Evolutionary conservation across 1,140 invertebrate species (phyloP).

Genomic region (Solen grandis): DNA sequence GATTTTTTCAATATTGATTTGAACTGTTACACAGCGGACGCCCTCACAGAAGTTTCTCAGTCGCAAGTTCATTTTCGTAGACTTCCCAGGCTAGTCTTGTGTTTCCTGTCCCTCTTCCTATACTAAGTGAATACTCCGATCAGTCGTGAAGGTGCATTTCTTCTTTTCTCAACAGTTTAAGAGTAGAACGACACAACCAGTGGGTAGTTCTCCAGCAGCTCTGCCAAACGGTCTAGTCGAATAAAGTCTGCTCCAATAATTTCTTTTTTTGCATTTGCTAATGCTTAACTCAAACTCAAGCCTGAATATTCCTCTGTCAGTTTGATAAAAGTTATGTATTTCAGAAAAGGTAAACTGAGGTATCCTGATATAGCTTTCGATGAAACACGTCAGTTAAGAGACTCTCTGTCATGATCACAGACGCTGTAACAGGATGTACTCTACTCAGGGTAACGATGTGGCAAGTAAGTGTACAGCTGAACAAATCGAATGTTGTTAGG

Average conservation of each 20-base stretch:
- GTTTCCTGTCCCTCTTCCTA: neutral
- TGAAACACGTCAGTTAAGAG: neutral
- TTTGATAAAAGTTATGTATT: conserved; percentile 1
- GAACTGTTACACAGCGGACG: neutral
- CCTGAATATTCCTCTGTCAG: neutral
- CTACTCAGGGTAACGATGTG: neutral
- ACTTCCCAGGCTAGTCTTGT: neutral
- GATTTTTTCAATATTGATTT: neutral
- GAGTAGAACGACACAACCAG: conserved; percentile 1
- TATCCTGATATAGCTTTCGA: neutral
- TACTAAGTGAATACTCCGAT: neutral
- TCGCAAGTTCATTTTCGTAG: conserved; percentile 2
- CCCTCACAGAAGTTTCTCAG: conserved; percentile 2
- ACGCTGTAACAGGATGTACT: conserved; percentile 6
- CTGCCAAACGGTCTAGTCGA: neutral
- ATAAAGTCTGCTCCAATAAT: neutral
- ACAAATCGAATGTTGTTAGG: conserved; percentile 4
- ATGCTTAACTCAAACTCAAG: neutral
- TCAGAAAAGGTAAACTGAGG: neutral
- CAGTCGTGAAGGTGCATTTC: neutral
- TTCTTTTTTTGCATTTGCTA: neutral
- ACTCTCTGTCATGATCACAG: neutral
- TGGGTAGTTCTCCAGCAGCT: neutral
- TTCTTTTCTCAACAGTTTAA: neutral
- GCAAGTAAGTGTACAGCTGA: neutral